Percentiles rank a stretch among this genome's conserved stretches.
Evolutionary conservation across 23 tunicate genomes (phyloP).

Genomic region (Trididemnum clinides): DNA sequence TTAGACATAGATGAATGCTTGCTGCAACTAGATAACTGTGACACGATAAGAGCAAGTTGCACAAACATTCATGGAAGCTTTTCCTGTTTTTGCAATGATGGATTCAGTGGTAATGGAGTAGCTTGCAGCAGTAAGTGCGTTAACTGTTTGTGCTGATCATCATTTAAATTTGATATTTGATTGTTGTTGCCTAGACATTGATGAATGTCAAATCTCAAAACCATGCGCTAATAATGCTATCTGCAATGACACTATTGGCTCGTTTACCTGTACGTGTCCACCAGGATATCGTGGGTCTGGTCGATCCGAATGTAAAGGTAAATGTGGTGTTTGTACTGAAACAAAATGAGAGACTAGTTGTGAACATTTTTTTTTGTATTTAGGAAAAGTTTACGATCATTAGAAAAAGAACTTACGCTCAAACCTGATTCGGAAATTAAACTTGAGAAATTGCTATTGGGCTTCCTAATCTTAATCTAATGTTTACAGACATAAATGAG

Average conservation of each 20-base stretch:
- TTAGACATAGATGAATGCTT: conserved; percentile 43
- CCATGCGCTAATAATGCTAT: neutral
- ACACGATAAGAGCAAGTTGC: neutral
- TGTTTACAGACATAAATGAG: conserved; percentile 24
- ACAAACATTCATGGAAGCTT: conserved; percentile 1
- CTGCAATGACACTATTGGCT: neutral
- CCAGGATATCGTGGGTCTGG: conserved; percentile 11
- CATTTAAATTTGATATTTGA: too few species aligned
- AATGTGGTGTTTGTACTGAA: too few species aligned
- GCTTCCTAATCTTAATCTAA: too few species aligned
- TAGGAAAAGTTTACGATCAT: too few species aligned
- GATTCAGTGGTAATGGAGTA: conserved; percentile 36
- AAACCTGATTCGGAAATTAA: too few species aligned
- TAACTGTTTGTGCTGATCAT: too few species aligned
- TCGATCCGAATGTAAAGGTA: neutral
- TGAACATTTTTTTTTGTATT: too few species aligned
- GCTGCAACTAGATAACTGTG: neutral
- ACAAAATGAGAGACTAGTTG: too few species aligned
- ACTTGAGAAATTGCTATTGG: too few species aligned
- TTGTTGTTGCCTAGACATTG: neutral
- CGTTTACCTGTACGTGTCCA: neutral
- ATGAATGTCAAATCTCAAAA: neutral
- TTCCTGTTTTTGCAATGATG: neutral
- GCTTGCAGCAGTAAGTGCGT: conserved; percentile 20
- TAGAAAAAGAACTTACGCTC: too few species aligned